Percentiles rank a stretch among this genome's conserved stretches.
These are phyloP conservation scores for Papilio xuthus DNA, from an alignment of 1,140 invertebrate species.

Conservation along the genomic window DNA sequence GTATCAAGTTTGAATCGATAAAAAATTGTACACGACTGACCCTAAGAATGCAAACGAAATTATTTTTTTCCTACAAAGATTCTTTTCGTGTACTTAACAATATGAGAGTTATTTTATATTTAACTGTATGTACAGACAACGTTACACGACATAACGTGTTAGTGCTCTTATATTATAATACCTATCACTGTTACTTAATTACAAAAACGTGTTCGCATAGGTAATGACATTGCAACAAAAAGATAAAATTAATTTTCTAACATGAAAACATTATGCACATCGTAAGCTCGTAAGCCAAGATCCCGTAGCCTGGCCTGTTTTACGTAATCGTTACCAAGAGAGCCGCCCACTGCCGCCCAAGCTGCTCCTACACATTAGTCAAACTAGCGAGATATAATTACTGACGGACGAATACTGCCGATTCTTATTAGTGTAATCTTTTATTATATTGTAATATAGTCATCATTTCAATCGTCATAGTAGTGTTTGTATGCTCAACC, in stretches of 20 bases:
- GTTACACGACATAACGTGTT: constrained; percentile 9
- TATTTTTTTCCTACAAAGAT: too few species aligned
- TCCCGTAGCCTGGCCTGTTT: constrained; percentile 38
- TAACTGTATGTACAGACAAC: neutral
- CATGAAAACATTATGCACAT: constrained; percentile 17
- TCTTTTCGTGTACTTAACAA: neutral
- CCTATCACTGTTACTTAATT: constrained; percentile 23
- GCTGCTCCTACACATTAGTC: constrained; percentile 54
- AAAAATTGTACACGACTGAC: neutral
- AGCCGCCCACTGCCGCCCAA: constrained; percentile 67
- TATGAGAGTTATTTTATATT: neutral
- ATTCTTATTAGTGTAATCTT: neutral
- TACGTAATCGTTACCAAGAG: constrained; percentile 67
- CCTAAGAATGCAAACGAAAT: too few species aligned
- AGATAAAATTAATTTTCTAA: constrained; percentile 34
- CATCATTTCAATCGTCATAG: too few species aligned
- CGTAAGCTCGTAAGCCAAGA: neutral
- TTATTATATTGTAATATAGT: too few species aligned
- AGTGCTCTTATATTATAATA: neutral
- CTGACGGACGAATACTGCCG: neutral
- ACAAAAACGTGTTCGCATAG: constrained; percentile 30
- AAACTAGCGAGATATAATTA: neutral
- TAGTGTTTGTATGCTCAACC: too few species aligned
- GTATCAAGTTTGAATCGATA: neutral
- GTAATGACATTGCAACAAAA: constrained; percentile 26